Conservation (phyloP, 2,113 vertebrate genomes). For the Indri indri region DNA sequence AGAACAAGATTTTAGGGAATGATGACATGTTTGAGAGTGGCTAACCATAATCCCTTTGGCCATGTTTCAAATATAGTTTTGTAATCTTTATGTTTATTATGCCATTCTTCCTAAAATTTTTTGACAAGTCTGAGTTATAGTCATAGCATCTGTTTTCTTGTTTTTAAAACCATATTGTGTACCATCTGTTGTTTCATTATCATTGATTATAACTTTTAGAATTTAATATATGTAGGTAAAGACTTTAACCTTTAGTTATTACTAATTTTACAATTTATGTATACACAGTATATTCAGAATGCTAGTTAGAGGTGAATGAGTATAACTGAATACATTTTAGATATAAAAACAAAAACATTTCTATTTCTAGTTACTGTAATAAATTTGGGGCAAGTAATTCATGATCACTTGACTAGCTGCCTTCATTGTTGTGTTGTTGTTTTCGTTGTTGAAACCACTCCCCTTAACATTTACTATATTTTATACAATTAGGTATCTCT, state of each 20-base stretch:
- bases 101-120: conserved; percentile 71
- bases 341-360: background rate
- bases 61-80: conserved; percentile 43
- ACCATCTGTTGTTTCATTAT: conserved; percentile 55
- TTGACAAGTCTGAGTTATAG: conserved; percentile 71
- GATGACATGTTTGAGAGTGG: conserved; percentile 55
- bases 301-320: conserved; percentile 43
- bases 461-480: conserved; percentile 54
- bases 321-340: background rate
- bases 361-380: background rate
- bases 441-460: conserved; percentile 15
- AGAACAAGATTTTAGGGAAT: conserved; percentile 72
- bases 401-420: background rate
- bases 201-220: conserved; percentile 55
- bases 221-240: conserved; percentile 53
- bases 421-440: conserved; percentile 52
- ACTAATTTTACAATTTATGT: conserved; percentile 31
- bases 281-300: conserved; percentile 24
- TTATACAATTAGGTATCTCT: conserved; percentile 76
- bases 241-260: conserved; percentile 51
- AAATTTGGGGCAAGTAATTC: conserved; percentile 49
- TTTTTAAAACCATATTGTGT: conserved; percentile 69
- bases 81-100: conserved; percentile 43
- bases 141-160: conserved; percentile 66
- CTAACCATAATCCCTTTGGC: conserved; percentile 35